phyloP scores from a whole-genome alignment of 2,888 invertebrate genomes.

The Psylliodes chrysocephalus region DNA sequence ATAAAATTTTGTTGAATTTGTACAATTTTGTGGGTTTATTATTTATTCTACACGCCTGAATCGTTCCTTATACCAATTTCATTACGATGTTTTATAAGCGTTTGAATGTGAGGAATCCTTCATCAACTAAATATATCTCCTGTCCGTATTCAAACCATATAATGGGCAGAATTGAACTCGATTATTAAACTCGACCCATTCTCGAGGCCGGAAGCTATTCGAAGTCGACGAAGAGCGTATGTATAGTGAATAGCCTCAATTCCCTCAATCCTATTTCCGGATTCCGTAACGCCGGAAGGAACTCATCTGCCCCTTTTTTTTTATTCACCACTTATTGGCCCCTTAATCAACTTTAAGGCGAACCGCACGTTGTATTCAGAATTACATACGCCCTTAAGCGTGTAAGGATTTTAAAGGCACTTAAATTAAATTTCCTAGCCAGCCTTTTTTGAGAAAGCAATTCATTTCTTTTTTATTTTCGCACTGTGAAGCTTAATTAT shows the following conservation, averaged over 20 bases:
- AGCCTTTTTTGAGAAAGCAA: too few relatives aligned
- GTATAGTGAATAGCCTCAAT: not conserved
- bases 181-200: not conserved
- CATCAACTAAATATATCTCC: not conserved
- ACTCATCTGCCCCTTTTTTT: not conserved
- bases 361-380: too few relatives aligned
- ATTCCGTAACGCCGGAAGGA: not conserved
- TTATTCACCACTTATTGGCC: not conserved
- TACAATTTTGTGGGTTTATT: too few relatives aligned
- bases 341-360: not conserved
- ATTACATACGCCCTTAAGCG: too few relatives aligned
- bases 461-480: too few relatives aligned
- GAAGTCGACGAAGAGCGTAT: not conserved
- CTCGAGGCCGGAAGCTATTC: not conserved
- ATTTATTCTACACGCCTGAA: too few relatives aligned
- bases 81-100: too few relatives aligned
- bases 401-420: not conserved
- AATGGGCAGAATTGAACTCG: not conserved
- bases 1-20: too few relatives aligned
- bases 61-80: too few relatives aligned
- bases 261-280: not conserved
- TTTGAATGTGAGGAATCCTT: not conserved
- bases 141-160: not conserved
- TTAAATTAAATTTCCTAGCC: too few relatives aligned
- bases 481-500: too few relatives aligned